These are phyloP conservation scores for Brachionus rubens DNA, from an alignment of 1,140 invertebrate species.

Conservation along the genomic window DNA sequence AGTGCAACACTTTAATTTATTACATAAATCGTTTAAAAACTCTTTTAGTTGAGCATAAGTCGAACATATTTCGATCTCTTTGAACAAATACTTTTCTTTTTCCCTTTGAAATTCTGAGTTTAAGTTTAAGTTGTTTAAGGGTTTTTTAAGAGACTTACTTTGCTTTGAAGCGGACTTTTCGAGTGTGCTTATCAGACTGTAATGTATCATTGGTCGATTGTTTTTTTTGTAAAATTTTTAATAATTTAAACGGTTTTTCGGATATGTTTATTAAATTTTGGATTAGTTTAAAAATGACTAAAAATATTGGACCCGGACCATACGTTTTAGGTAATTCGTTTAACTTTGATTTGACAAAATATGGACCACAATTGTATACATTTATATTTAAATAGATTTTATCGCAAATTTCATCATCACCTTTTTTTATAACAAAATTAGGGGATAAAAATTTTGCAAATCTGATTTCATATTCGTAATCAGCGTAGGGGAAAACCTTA, in stretches of 20 bases:
- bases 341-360: conserved; percentile 16
- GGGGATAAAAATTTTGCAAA: background rate
- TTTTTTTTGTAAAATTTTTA: conserved; percentile 14
- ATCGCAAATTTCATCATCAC: background rate
- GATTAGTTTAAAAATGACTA: conserved; percentile 36
- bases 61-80: background rate
- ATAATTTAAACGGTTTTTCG: conserved; percentile 22
- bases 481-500: too few relatives aligned
- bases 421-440: background rate
- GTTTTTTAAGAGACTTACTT: background rate
- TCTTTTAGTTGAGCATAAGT: background rate
- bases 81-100: background rate
- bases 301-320: conserved; percentile 5
- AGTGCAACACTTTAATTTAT: background rate
- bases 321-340: background rate
- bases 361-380: background rate
- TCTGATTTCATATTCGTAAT: too few relatives aligned
- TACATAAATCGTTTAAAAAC: background rate
- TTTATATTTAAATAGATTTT: background rate
- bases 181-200: too few relatives aligned
- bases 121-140: background rate
- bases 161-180: conserved; percentile 23
- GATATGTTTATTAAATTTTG: background rate
- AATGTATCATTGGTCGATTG: too few relatives aligned
- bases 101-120: background rate